Percentiles rank a stretch among this genome's conserved stretches.
phyloP scores from a whole-genome alignment of 1,140 invertebrate genomes.

The Drosophila parabipectinata region DNA sequence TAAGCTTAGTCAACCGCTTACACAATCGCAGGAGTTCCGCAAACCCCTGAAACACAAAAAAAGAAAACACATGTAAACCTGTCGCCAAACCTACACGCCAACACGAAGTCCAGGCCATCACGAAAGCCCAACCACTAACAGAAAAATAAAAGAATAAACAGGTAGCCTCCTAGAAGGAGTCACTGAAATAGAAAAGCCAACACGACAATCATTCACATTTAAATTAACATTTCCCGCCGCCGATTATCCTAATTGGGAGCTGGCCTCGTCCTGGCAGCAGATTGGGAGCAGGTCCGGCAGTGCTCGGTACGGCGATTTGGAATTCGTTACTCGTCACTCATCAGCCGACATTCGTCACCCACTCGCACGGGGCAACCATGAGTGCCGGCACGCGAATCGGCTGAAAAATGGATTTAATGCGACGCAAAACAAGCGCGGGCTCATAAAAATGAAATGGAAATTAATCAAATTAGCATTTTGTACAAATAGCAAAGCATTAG shows the following conservation, averaged over 20 bases:
- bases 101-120: conserved; percentile 26
- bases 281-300: conserved; percentile 30
- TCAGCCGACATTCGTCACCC: not conserved
- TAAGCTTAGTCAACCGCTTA: conserved; percentile 68
- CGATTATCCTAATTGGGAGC: conserved; percentile 82
- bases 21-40: conserved; percentile 50
- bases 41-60: not conserved
- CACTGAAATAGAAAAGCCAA: conserved; percentile 6
- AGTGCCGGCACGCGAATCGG: conserved; percentile 59
- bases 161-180: not conserved
- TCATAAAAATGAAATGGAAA: conserved; percentile 59
- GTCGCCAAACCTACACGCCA: conserved; percentile 42
- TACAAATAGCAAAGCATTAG: conserved; percentile 76
- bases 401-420: conserved; percentile 65
- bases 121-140: conserved; percentile 38
- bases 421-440: conserved; percentile 30
- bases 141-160: not conserved
- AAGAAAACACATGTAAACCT: conserved; percentile 38
- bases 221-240: conserved; percentile 83
- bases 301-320: not conserved
- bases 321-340: not conserved
- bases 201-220: conserved; percentile 80
- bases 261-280: conserved; percentile 30
- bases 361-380: not conserved
- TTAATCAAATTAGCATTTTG: conserved; percentile 83